phyloP scores from a whole-genome alignment of 2,797 vertebrate genomes.

The Fistularia commersonii region DNA sequence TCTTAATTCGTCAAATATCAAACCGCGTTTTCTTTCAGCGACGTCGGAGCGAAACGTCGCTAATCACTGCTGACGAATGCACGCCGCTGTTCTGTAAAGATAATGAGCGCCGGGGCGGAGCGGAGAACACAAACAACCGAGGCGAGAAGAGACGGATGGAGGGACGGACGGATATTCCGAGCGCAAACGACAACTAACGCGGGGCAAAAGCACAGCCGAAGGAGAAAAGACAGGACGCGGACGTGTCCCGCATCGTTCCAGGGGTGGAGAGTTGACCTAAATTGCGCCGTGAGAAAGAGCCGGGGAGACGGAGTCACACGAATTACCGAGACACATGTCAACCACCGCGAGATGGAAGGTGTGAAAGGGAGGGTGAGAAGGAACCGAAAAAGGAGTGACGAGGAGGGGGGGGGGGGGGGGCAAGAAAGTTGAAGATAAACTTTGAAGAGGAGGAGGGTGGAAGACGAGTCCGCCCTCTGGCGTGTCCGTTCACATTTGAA shows the following conservation, averaged over 20 bases:
- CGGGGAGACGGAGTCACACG: conserved; percentile 55
- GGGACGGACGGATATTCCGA: conserved; percentile 42
- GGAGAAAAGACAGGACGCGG: conserved; percentile 17
- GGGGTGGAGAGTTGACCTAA: conserved; percentile 56
- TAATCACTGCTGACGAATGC: conserved; percentile 72
- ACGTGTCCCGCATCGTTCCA: not conserved
- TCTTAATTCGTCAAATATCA: conserved; percentile 72
- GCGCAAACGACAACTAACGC: conserved; percentile 43
- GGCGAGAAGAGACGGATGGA: conserved; percentile 54
- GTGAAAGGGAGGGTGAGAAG: conserved; percentile 55
- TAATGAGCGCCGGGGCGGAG: conserved; percentile 67
- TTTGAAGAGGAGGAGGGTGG: conserved; percentile 22
- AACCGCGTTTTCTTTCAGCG: conserved; percentile 61
- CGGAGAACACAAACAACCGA: conserved; percentile 64
- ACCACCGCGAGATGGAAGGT: conserved; percentile 54
- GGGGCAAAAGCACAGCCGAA: conserved; percentile 30
- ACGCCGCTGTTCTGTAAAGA: conserved; percentile 64
- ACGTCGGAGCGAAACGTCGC: conserved; percentile 63
- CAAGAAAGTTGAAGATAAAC: conserved; percentile 18
- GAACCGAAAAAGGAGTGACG: conserved; percentile 45
- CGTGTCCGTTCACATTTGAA: conserved; percentile 9
- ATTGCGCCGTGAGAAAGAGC: conserved; percentile 61
- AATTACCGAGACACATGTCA: conserved; percentile 61
- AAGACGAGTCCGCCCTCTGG: conserved; percentile 6
- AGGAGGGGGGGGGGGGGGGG: conserved; percentile 22